These are phyloP conservation scores for Acridotheres tristis DNA, from an alignment of 2,797 vertebrate species.

Conservation along the genomic window DNA sequence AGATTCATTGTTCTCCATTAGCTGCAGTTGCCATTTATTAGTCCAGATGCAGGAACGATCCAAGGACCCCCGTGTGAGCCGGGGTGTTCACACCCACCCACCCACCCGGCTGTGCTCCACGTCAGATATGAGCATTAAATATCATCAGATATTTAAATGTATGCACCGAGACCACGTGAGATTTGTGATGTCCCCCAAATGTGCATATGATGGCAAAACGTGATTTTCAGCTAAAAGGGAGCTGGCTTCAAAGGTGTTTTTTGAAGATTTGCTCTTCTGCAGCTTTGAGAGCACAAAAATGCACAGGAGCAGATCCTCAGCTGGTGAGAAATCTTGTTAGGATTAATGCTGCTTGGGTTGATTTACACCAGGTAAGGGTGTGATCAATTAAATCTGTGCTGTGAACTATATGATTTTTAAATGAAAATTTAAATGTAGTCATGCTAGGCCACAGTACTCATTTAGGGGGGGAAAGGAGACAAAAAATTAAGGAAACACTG, in stretches of 20 bases:
- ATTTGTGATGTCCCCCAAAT: conserved; percentile 4
- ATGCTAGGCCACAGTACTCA: background rate
- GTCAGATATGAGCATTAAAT: too few species aligned
- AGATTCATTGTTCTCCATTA: conserved; percentile 67
- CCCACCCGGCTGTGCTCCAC: background rate
- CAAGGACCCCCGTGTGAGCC: background rate
- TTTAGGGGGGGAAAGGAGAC: background rate
- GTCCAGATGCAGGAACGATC: conserved; percentile 57
- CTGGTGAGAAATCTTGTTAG: conserved; percentile 17
- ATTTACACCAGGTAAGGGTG: conserved; percentile 54
- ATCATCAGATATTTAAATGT: conserved; percentile 19
- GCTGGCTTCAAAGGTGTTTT: background rate
- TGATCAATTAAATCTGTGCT: conserved; percentile 47
- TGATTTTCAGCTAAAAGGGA: background rate
- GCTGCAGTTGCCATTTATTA: conserved; percentile 64
- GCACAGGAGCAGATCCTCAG: background rate
- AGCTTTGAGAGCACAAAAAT: background rate
- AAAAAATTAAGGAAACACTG: background rate
- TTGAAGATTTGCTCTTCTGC: background rate
- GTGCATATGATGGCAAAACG: background rate
- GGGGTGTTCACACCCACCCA: background rate
- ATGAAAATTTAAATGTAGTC: conserved; percentile 4
- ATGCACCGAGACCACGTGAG: background rate
- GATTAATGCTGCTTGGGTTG: background rate
- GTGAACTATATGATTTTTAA: background rate